Evolutionary conservation across 2,888 invertebrate species (phyloP).

Genomic region (Tipula unca): DNA sequence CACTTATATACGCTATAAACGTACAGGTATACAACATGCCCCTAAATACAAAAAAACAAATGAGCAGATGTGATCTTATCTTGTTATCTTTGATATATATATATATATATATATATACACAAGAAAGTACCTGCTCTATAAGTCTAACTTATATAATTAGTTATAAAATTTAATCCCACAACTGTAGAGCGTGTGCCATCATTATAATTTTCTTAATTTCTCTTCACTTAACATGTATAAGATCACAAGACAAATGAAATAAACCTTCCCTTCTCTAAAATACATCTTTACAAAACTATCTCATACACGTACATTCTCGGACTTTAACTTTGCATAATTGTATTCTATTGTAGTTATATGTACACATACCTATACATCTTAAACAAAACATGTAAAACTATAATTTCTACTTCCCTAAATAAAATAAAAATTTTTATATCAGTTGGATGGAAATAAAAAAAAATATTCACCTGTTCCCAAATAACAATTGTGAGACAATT

Average conservation of each 20-base stretch:
- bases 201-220: not conserved
- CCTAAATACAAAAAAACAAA: not conserved
- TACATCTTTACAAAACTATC: not conserved
- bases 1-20: not conserved
- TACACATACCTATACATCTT: not conserved
- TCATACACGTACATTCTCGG: too few relatives aligned
- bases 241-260: not conserved
- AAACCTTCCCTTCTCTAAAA: not conserved
- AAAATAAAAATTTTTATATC: not conserved
- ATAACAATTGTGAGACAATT: constrained; percentile 8
- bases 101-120: not conserved
- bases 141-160: not conserved
- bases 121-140: not conserved
- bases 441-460: not conserved
- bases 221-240: not conserved
- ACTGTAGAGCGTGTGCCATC: not conserved
- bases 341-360: not conserved
- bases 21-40: not conserved
- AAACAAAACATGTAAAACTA: not conserved
- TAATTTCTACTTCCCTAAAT: not conserved
- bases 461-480: not conserved
- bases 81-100: not conserved
- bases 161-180: not conserved
- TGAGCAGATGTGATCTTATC: not conserved
- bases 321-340: not conserved